These are phyloP conservation scores for Brachionus manjavacas DNA, from an alignment of 1,140 invertebrate species.

Conservation along the genomic window DNA sequence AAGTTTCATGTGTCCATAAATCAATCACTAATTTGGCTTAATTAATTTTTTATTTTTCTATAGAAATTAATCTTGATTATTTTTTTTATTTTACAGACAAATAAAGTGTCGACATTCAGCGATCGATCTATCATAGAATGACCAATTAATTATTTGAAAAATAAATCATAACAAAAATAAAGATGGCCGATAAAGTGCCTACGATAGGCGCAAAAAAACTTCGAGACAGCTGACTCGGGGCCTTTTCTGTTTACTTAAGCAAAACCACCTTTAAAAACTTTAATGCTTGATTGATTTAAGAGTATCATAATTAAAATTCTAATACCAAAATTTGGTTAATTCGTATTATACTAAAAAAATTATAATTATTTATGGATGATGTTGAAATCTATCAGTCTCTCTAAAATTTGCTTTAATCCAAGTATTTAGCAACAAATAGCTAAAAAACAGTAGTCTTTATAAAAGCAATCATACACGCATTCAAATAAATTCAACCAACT, in stretches of 20 bases:
- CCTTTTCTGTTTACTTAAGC: not conserved
- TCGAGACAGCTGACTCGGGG: not conserved
- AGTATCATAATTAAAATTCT: not conserved
- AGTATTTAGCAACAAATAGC: not conserved
- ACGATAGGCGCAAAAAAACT: not conserved
- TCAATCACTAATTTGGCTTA: not conserved
- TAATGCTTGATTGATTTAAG: conserved; percentile 6
- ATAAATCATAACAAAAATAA: not conserved
- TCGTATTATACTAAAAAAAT: not conserved
- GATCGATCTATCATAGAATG: not conserved
- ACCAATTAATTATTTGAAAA: not conserved
- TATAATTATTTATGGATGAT: conserved; percentile 7
- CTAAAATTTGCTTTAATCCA: not conserved
- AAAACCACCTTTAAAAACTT: not conserved
- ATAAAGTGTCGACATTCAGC: not conserved
- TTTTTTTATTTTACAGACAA: not conserved
- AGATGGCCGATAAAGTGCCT: not conserved
- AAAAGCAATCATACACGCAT: not conserved
- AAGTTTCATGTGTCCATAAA: too few species aligned
- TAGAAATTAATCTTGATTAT: not conserved
- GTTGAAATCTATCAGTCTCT: conserved; percentile 5
- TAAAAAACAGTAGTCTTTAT: conserved; percentile 21
- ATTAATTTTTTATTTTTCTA: not conserved
- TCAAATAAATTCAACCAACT: not conserved
- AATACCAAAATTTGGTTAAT: not conserved